Percentiles rank a stretch among this genome's conserved stretches.
Evolutionary conservation across 2,888 invertebrate genomes (phyloP).

Genomic region (Cybosia mesomella): DNA sequence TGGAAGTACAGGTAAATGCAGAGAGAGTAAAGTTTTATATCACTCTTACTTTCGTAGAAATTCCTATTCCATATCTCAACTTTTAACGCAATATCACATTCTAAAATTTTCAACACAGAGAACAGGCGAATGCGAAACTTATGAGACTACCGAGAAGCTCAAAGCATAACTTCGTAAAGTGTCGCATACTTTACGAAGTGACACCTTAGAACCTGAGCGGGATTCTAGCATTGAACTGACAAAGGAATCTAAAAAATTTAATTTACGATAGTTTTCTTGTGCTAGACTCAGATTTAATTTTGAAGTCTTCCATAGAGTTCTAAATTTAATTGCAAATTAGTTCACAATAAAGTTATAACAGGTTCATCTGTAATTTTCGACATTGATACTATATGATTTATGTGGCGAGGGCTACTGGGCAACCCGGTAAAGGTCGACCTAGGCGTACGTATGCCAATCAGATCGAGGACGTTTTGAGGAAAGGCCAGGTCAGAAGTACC

Average conservation of each 20-base stretch:
- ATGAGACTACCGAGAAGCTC: conserved; percentile 29
- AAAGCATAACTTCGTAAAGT: conserved; percentile 47
- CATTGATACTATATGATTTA: too few species aligned
- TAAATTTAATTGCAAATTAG: background rate
- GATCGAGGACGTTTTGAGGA: too few species aligned
- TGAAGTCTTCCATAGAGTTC: conserved; percentile 6
- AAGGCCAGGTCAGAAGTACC: too few species aligned
- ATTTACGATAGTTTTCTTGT: conserved; percentile 41
- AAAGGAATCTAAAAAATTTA: conserved; percentile 42
- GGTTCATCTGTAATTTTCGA: too few species aligned
- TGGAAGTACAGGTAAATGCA: background rate
- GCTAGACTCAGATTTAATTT: conserved; percentile 30
- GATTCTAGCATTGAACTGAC: conserved; percentile 22
- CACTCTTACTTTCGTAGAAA: background rate
- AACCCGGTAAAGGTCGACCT: too few species aligned
- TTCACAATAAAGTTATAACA: background rate
- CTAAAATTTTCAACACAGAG: conserved; percentile 26
- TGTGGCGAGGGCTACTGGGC: too few species aligned
- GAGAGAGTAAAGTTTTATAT: background rate
- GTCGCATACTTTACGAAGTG: too few species aligned
- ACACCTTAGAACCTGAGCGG: conserved; percentile 32
- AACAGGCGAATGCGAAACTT: conserved; percentile 32
- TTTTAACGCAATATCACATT: conserved; percentile 27
- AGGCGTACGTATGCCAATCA: too few species aligned
- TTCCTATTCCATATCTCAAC: conserved; percentile 13